A percentile compares a stretch with the other conserved stretches of the same genome.
Evolutionary conservation across 2,888 invertebrate genomes (phyloP).

Genomic region (Hedya salicella): DNA sequence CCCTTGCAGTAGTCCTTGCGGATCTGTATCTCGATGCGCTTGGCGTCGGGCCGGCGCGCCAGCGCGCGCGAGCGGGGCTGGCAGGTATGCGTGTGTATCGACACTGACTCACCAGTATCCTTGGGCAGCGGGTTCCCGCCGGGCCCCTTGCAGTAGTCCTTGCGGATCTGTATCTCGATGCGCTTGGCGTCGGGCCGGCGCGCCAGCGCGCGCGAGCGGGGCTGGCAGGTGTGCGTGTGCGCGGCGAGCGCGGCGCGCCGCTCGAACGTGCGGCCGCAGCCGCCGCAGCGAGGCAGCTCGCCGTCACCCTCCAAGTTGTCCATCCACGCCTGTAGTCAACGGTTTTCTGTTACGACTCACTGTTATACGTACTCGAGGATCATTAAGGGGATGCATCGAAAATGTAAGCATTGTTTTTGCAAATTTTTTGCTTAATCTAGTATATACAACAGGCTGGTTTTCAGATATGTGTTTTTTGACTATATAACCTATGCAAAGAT

Average conservation of each 20-base stretch:
- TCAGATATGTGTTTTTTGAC: too few relatives aligned
- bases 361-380: too few relatives aligned
- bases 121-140: constrained; percentile 48
- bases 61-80: constrained; percentile 76
- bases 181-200: constrained; percentile 61
- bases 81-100: constrained; percentile 87
- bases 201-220: constrained; percentile 70
- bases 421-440: too few relatives aligned
- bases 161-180: constrained; percentile 78
- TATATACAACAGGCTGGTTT: too few relatives aligned
- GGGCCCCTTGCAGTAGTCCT: constrained; percentile 73
- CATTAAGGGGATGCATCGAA: too few relatives aligned
- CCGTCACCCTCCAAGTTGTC: constrained; percentile 87
- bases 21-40: constrained; percentile 60
- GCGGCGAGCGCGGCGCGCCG: constrained; percentile 89
- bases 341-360: too few relatives aligned
- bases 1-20: too few relatives aligned
- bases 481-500: too few relatives aligned
- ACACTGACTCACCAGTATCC: constrained; percentile 30
- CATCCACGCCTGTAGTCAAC: constrained; percentile 82
- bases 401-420: too few relatives aligned
- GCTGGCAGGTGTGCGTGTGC: constrained; percentile 88
- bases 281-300: constrained; percentile 86
- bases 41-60: constrained; percentile 52
- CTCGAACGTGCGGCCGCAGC: constrained; percentile 90